These are phyloP conservation scores for Drosophila bocki DNA, from an alignment of 1,140 invertebrate species.

Conservation along the genomic window DNA sequence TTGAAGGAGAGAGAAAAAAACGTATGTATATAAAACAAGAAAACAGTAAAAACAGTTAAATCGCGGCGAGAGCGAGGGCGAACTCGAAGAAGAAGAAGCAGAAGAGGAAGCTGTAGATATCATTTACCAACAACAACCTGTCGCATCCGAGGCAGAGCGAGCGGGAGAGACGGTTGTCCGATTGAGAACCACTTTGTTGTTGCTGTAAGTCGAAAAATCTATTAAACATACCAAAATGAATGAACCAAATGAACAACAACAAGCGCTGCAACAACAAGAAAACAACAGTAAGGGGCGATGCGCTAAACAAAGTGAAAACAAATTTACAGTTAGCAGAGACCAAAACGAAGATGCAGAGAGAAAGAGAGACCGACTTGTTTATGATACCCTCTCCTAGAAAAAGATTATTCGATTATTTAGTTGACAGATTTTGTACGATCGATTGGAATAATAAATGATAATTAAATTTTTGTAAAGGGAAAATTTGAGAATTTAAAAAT, in stretches of 20 bases:
- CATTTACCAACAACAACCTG: slow-evolving; percentile 45
- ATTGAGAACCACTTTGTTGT: slow-evolving; percentile 52
- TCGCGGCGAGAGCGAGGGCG: slow-evolving; percentile 12
- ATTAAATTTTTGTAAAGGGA: neutral
- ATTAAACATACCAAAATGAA: slow-evolving; percentile 68
- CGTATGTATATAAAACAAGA: slow-evolving; percentile 23
- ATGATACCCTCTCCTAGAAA: slow-evolving; percentile 18
- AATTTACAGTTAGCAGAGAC: slow-evolving; percentile 76
- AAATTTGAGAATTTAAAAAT: neutral
- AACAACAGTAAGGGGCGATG: slow-evolving; percentile 66
- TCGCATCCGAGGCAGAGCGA: slow-evolving; percentile 20
- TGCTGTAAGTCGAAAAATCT: slow-evolving; percentile 58
- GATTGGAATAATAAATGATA: neutral
- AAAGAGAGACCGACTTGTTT: slow-evolving; percentile 32
- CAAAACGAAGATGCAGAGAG: slow-evolving; percentile 38
- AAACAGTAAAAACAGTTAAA: slow-evolving; percentile 45
- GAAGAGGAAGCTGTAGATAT: slow-evolving; percentile 44
- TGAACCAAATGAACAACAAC: slow-evolving; percentile 55
- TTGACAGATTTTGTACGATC: neutral
- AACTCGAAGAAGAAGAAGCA: slow-evolving; percentile 13
- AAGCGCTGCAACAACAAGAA: slow-evolving; percentile 28
- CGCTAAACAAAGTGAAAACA: slow-evolving; percentile 82
- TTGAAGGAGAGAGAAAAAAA: slow-evolving; percentile 36
- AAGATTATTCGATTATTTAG: neutral
- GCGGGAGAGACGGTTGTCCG: slow-evolving; percentile 38